These are phyloP conservation scores for Paracentrotus lividus DNA, from an alignment of 53 echinoderm and acorn worm genomes.

Conservation along the genomic window DNA sequence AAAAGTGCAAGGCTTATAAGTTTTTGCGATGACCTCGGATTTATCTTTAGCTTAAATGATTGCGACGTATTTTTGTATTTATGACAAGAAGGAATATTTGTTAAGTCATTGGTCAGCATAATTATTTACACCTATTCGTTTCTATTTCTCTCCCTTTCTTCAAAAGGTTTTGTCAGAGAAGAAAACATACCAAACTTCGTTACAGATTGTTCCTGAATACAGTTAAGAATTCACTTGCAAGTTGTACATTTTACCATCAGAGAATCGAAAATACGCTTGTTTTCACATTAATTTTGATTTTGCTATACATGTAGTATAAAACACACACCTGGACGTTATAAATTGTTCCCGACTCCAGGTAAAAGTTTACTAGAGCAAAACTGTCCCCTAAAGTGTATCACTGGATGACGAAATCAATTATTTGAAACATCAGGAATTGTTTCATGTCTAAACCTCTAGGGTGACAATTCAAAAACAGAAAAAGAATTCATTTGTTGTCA, in stretches of 20 bases:
- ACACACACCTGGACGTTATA: background rate
- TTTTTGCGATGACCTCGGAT: background rate
- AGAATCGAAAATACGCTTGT: background rate
- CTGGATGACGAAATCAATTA: background rate
- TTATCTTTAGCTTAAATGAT: conserved; percentile 1
- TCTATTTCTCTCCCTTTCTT: background rate
- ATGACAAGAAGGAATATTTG: conserved; percentile 10
- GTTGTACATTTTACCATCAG: too few relatives aligned
- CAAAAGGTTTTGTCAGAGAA: too few relatives aligned
- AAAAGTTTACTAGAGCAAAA: background rate
- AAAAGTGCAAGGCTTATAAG: conserved; percentile 28
- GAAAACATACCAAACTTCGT: too few relatives aligned
- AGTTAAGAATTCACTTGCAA: too few relatives aligned
- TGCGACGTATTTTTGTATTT: conserved; percentile 5
- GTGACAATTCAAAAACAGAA: conserved; percentile 58
- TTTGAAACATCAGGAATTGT: conserved; percentile 21
- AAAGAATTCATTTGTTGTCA: conserved; percentile 27
- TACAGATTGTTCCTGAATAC: too few relatives aligned
- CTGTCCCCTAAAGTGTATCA: conserved; percentile 13
- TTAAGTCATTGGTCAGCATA: conserved; percentile 40
- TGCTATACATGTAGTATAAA: too few relatives aligned
- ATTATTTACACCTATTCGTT: background rate
- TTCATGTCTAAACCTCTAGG: conserved; percentile 21
- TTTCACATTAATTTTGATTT: background rate
- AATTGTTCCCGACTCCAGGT: background rate